phyloP scores from a whole-genome alignment of 2,113 vertebrate species.

The Sylvietta virens region DNA sequence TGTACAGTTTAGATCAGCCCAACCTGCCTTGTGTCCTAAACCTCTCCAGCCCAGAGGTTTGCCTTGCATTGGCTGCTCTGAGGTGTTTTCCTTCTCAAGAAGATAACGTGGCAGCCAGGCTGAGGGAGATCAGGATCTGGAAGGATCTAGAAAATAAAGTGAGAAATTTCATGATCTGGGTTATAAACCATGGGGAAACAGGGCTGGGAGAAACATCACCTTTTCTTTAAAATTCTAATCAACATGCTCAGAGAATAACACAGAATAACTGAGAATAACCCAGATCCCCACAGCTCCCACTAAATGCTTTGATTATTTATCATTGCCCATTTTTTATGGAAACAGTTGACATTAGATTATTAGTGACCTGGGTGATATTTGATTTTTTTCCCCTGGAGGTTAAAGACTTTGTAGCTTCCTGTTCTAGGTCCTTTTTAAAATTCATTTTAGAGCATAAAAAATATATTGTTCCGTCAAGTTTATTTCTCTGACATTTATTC shows the following conservation, averaged over 20 bases:
- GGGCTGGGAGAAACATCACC: not conserved
- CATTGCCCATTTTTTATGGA: not conserved
- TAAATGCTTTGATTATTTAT: slow-evolving; percentile 7
- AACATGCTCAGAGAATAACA: not conserved
- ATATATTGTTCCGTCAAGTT: slow-evolving; percentile 20
- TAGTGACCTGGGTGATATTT: slow-evolving; percentile 28
- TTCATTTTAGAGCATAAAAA: slow-evolving; percentile 5
- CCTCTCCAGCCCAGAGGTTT: not conserved
- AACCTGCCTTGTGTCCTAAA: not conserved
- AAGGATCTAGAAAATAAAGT: not conserved
- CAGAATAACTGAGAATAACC: not conserved
- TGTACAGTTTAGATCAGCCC: not conserved
- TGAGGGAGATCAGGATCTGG: not conserved
- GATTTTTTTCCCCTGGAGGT: not conserved
- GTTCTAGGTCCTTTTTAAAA: not conserved
- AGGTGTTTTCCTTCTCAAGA: not conserved
- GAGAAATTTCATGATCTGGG: not conserved
- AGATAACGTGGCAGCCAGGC: not conserved
- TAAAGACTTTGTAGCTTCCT: not conserved
- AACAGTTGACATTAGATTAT: slow-evolving; percentile 11
- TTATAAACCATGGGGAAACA: not conserved
- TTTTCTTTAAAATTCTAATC: slow-evolving; percentile 2
- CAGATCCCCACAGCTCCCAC: not conserved
- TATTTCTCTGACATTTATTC: slow-evolving; percentile 52
- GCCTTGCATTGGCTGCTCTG: not conserved